Evolutionary conservation across 2,797 vertebrate species (phyloP), one percentile per base, ranked within the genome.

Genomic region (Rallus crepitans): DNA sequence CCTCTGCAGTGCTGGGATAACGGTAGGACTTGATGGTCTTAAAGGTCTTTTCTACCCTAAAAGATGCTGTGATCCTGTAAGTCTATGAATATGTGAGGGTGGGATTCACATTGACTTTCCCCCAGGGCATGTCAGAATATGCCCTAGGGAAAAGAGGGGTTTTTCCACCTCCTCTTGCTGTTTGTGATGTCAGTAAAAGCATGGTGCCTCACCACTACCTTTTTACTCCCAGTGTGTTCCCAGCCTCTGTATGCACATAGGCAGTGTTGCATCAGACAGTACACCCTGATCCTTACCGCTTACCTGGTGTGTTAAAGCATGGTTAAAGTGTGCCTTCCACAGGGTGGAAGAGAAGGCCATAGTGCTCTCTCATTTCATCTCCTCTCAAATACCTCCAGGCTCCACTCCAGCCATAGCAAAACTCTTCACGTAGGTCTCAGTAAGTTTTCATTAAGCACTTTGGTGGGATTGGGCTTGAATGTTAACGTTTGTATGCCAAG

Each of bases 21-120:
- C 0, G 0, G 31, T 19, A 59, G 35, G 31, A 45, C 27, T 21
- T 0, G 0, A 3, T 59, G 23, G n/a, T n/a, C 31, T 57, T 47
- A 33, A 21, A 5, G 23, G n/a, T 28, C 24, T 56, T 47, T 56
- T 40, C 40, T 19, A 80, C 25, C 15, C 24, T n/a, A 27, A 40
- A n/a, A 7, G 1, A 56, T 33, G 31, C 23, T 19, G 2, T 61
- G 37, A 37, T 35, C 19, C n/a, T 47, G 2, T 20, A 4, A 48
- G 15, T 52, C 52, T 19, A 4, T 56, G 37, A 48, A 48, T 31
- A 21, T 77, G 11, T 59, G 27, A 82, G n/a, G 6, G 11, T 79
- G 52, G 39, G 15, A 80, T 23, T 84, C 59, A 30, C 30, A 45
- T 8, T 47, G 15, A 25, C 17, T 15, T 55, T 71, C n/a, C 24